Evolutionary conservation across 2,113 vertebrate species (phyloP).

Genomic region (Cyanoramphus novaezelandiae): DNA sequence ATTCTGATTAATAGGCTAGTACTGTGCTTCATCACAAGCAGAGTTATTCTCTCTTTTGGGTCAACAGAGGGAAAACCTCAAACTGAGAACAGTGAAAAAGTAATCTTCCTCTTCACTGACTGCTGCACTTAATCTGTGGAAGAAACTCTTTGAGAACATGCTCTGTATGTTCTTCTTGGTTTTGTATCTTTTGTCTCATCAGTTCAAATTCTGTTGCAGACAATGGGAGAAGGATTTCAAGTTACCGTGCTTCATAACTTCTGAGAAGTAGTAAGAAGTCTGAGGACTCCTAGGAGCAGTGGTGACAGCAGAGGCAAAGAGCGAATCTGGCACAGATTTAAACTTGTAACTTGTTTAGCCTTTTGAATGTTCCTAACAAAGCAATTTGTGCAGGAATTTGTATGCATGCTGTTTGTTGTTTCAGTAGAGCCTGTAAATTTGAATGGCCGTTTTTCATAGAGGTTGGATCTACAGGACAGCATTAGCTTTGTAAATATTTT

Average conservation of each 20-base stretch:
- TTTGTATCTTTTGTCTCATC: background rate
- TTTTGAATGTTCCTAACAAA: background rate
- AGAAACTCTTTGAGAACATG: background rate
- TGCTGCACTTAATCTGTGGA: background rate
- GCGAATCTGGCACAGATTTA: background rate
- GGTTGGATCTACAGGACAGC: background rate
- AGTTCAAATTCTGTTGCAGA: background rate
- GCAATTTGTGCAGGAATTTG: background rate
- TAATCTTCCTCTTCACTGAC: background rate
- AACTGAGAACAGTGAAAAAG: background rate
- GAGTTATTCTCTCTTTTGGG: background rate
- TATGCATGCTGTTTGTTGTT: background rate
- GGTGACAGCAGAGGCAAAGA: background rate
- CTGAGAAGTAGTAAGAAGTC: background rate
- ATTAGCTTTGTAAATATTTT: background rate
- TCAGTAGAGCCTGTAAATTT: background rate
- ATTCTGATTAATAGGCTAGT: background rate
- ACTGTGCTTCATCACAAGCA: background rate
- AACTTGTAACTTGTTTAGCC: background rate
- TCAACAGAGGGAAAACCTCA: background rate
- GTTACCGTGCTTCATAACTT: background rate
- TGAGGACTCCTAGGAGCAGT: rapidly evolving
- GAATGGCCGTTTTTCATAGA: background rate
- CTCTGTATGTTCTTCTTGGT: background rate
- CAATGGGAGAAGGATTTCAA: background rate